These are phyloP conservation scores for Drosophila nigritarsus DNA, from an alignment of 2,888 invertebrate genomes.

Conservation along the genomic window DNA sequence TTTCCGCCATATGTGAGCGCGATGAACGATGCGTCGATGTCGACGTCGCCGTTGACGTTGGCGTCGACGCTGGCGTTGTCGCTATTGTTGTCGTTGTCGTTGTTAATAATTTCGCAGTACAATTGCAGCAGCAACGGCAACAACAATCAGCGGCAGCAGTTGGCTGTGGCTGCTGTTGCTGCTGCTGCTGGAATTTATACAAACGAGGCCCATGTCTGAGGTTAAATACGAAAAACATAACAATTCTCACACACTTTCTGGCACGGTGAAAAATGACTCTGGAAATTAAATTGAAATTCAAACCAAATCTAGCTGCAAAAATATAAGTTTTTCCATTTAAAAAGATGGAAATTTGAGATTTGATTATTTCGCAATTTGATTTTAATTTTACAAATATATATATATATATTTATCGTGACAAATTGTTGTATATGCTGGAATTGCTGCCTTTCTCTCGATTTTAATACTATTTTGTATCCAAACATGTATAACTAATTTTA, in stretches of 20 bases:
- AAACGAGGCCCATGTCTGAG: slow-evolving; percentile 80
- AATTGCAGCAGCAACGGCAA: slow-evolving; percentile 60
- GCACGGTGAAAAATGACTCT: not conserved
- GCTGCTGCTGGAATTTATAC: slow-evolving; percentile 71
- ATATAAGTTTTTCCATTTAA: not conserved
- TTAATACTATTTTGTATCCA: not conserved
- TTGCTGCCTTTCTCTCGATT: not conserved
- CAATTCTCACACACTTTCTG: slow-evolving; percentile 52
- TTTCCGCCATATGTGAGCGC: slow-evolving; percentile 82
- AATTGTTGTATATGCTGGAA: too few relatives aligned
- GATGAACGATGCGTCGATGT: slow-evolving; percentile 79
- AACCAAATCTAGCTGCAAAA: not conserved
- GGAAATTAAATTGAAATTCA: not conserved
- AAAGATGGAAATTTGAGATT: not conserved
- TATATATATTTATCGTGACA: too few relatives aligned
- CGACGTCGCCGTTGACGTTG: slow-evolving; percentile 19
- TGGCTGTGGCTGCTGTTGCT: slow-evolving; percentile 39
- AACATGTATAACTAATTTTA: not conserved
- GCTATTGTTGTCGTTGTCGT: slow-evolving; percentile 54
- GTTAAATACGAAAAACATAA: slow-evolving; percentile 81
- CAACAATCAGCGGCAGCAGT: slow-evolving; percentile 56
- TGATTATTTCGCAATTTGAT: not conserved
- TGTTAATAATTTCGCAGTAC: slow-evolving; percentile 76
- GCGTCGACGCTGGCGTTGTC: slow-evolving; percentile 28
- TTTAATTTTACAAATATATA: too few relatives aligned